Evolutionary conservation across 2,888 invertebrate genomes (phyloP).

Genomic region (Hesperia comma): DNA sequence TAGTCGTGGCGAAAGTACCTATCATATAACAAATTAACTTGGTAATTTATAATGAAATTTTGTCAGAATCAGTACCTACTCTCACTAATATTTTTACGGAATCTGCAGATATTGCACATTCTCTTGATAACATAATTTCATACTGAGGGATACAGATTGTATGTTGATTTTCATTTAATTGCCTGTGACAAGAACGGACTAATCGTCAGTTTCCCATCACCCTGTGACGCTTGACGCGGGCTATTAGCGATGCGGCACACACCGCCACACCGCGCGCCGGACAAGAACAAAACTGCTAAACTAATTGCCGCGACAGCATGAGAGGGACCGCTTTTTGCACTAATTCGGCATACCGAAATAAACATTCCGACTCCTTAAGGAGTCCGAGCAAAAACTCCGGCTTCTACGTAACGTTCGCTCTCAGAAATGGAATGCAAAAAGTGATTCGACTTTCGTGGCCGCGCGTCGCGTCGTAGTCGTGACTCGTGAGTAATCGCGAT

Average conservation of each 20-base stretch:
- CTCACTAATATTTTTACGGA: no score
- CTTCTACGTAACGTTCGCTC: conserved; percentile 60
- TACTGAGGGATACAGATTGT: neutral
- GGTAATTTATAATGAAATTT: no score
- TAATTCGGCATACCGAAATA: conserved; percentile 84
- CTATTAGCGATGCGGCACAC: conserved; percentile 71
- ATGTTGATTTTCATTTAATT: neutral
- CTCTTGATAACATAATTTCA: neutral
- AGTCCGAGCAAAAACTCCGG: conserved; percentile 61
- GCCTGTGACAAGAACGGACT: neutral
- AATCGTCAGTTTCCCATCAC: conserved; percentile 47
- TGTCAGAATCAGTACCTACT: no score
- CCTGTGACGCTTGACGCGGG: conserved; percentile 51
- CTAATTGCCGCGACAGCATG: conserved; percentile 74
- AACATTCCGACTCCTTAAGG: conserved; percentile 80
- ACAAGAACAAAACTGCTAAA: conserved; percentile 80
- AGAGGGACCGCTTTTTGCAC: conserved; percentile 79
- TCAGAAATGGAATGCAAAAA: conserved; percentile 56
- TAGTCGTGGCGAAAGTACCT: no score
- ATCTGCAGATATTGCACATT: neutral
- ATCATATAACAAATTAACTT: no score
- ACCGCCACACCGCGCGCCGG: conserved; percentile 64
- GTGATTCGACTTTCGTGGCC: conserved; percentile 52
- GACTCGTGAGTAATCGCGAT: conserved; percentile 42
- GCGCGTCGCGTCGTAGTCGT: conserved; percentile 38